Conservation (phyloP, 2,888 invertebrate species). For the Plutella xylostella region DNA sequence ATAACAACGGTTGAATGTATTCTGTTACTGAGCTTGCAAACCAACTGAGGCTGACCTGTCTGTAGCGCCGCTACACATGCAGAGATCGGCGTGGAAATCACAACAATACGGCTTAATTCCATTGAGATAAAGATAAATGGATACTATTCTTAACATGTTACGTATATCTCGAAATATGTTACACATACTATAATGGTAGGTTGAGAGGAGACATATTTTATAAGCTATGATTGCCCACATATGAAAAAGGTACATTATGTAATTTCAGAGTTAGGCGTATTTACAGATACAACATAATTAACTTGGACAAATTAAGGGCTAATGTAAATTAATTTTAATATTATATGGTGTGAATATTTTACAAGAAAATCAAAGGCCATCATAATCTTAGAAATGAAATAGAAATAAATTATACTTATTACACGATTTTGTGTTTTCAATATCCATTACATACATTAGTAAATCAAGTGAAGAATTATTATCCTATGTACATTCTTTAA, state of each 20-base stretch:
- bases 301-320: slow-evolving; percentile 3
- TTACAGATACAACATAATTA: slow-evolving; percentile 17
- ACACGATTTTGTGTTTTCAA: background rate
- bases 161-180: slow-evolving; percentile 4
- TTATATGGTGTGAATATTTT: background rate
- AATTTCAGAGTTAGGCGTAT: slow-evolving; percentile 13
- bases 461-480: background rate
- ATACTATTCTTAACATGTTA: slow-evolving; percentile 4
- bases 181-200: slow-evolving; percentile 4
- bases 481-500: background rate
- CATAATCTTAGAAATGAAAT: background rate
- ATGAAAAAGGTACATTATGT: slow-evolving; percentile 17
- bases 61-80: no score
- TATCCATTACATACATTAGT: background rate
- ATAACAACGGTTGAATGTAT: no score
- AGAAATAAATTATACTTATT: background rate
- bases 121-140: slow-evolving; percentile 1
- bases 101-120: no score
- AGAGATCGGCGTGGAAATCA: no score
- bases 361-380: background rate
- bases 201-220: slow-evolving; percentile 64
- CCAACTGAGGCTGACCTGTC: no score
- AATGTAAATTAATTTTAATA: background rate
- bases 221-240: slow-evolving; percentile 63
- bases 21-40: no score